Evolutionary conservation across 2,113 vertebrate species (phyloP).

Genomic region (Ageneiosus marmoratus): DNA sequence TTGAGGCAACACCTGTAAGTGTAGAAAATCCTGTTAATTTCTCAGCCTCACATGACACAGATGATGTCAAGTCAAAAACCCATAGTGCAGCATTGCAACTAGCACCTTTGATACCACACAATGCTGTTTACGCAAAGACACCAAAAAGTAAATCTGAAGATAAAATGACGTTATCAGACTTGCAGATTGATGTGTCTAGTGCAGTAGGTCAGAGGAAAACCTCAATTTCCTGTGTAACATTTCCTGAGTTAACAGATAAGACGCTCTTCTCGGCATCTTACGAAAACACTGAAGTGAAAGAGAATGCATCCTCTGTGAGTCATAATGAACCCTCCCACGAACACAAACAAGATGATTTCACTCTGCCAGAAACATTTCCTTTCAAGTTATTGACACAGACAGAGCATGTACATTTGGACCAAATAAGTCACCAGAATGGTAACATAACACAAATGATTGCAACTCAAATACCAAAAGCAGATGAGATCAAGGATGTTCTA

Average conservation of each 20-base stretch:
- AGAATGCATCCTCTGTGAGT: conserved; percentile 13
- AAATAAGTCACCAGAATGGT: conserved; percentile 7
- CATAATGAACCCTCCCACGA: not conserved
- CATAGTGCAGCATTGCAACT: not conserved
- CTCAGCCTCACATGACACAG: conserved; percentile 15
- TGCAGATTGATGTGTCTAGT: conserved; percentile 19
- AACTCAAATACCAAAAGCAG: not conserved
- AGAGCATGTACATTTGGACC: not conserved
- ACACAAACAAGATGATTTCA: not conserved
- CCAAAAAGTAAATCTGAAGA: not conserved
- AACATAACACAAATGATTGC: not conserved
- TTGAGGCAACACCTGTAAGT: conserved; percentile 11
- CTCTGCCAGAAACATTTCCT: not conserved
- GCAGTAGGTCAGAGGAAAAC: conserved; percentile 39
- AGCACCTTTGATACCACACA: not conserved
- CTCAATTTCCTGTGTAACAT: conserved; percentile 34
- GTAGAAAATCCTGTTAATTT: not conserved
- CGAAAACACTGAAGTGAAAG: conserved; percentile 23
- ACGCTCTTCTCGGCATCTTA: not conserved
- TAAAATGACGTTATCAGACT: conserved; percentile 24
- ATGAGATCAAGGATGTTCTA: not conserved
- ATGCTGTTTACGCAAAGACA: not conserved
- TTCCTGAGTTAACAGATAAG: conserved; percentile 36
- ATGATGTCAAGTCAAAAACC: not conserved
- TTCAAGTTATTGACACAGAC: not conserved